A percentile compares a stretch with the other conserved stretches of the same genome.
Conservation (phyloP, 2,888 invertebrate species). For the Ichneumoninae sp. region DNA sequence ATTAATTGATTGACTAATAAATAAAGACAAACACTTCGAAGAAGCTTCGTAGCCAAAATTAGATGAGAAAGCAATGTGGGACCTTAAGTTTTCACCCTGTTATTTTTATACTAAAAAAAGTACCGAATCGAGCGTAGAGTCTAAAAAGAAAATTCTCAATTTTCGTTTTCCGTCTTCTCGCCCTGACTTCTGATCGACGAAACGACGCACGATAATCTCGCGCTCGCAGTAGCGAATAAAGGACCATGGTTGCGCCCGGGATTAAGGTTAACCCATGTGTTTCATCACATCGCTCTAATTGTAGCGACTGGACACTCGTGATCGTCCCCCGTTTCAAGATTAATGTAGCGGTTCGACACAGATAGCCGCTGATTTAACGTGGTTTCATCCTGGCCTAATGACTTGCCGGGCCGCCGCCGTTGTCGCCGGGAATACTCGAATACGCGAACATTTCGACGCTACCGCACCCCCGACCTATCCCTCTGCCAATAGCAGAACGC, state of each 20-base stretch:
- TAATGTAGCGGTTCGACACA: conserved; percentile 48
- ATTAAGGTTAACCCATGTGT: conserved; percentile 27
- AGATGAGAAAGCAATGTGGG: too few species aligned
- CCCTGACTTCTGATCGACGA: not conserved
- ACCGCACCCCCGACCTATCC: not conserved
- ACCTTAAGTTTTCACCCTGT: too few species aligned
- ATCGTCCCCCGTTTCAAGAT: conserved; percentile 28
- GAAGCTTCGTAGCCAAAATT: too few species aligned
- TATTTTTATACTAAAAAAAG: too few species aligned
- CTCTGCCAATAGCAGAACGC: conserved; percentile 13
- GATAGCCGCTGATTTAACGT: conserved; percentile 57
- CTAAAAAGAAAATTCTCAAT: not conserved
- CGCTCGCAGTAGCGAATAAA: not conserved
- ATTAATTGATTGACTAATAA: too few species aligned
- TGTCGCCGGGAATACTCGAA: conserved; percentile 32
- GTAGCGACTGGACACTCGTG: conserved; percentile 9
- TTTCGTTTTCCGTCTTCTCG: not conserved
- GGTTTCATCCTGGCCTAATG: conserved; percentile 43
- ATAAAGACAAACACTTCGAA: too few species aligned
- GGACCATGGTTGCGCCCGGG: not conserved
- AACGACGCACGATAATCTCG: not conserved
- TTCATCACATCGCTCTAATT: conserved; percentile 28
- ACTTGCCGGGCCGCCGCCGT: conserved; percentile 28
- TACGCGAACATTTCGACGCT: conserved; percentile 7
- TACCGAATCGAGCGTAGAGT: not conserved